These are phyloP conservation scores for Clarias gariepinus DNA, from an alignment of 2,113 vertebrate species.

Conservation along the genomic window DNA sequence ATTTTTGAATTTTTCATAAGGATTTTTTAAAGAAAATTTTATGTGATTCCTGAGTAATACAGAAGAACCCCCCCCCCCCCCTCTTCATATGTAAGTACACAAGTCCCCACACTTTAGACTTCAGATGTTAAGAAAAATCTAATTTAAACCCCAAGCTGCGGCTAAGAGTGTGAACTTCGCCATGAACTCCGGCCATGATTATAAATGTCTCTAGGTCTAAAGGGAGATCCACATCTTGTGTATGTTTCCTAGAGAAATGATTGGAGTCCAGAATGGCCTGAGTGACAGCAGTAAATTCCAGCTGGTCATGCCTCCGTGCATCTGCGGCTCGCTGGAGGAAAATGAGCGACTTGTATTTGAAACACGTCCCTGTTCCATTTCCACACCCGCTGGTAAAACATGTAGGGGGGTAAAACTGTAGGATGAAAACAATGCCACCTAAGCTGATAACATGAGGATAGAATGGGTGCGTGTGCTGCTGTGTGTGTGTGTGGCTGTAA, in stretches of 20 bases:
- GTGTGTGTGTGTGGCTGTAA: conserved; percentile 28
- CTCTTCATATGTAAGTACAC: neutral
- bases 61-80: neutral
- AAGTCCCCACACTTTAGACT: neutral
- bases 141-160: conserved; percentile 11
- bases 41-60: neutral
- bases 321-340: conserved; percentile 28
- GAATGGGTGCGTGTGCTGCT: neutral
- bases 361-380: conserved; percentile 39
- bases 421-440: conserved; percentile 22
- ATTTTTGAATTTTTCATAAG: no score
- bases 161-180: neutral
- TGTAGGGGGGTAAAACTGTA: neutral
- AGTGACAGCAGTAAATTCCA: conserved; percentile 39
- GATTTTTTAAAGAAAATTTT: no score
- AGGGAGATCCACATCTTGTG: conserved; percentile 1
- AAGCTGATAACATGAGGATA: neutral
- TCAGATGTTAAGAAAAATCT: conserved; percentile 12
- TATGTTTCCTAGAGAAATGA: conserved; percentile 22
- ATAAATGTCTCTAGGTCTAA: conserved; percentile 32
- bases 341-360: conserved; percentile 43
- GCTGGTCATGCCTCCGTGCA: conserved; percentile 30
- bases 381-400: conserved; percentile 21
- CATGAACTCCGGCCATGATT: conserved; percentile 1
- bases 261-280: conserved; percentile 17